A percentile compares a stretch with the other conserved stretches of the same genome.
Evolutionary conservation across 2,797 vertebrate species (phyloP).

Genomic region (Gypaetus barbatus): DNA sequence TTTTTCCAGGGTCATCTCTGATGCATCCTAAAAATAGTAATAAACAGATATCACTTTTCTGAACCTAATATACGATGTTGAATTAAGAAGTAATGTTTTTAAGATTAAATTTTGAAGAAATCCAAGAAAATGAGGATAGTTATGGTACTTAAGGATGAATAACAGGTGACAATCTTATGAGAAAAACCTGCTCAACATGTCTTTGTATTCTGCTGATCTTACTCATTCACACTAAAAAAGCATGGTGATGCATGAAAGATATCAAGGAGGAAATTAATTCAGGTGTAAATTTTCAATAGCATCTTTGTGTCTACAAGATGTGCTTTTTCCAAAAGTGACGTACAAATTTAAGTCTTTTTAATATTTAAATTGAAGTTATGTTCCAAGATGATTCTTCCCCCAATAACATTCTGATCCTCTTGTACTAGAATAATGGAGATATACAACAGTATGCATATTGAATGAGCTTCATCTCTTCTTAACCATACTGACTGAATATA

Average conservation of each 20-base stretch:
- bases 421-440: background rate
- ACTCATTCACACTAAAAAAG: background rate
- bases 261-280: background rate
- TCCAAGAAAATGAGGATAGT: background rate
- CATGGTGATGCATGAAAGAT: background rate
- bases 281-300: background rate
- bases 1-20: background rate
- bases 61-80: background rate
- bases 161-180: background rate
- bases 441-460: background rate
- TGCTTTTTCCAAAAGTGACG: background rate
- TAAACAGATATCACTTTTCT: background rate
- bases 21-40: background rate
- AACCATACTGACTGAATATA: background rate
- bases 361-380: background rate
- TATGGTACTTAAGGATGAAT: background rate
- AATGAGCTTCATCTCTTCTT: background rate
- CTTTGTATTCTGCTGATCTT: background rate
- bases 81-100: background rate
- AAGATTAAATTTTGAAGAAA: background rate
- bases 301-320: background rate
- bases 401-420: background rate
- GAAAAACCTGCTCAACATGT: background rate
- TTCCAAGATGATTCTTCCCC: background rate
- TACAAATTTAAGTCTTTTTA: background rate